These are phyloP conservation scores for Drosophila parthenogenetica DNA, from an alignment of 2,888 invertebrate species.

Conservation along the genomic window DNA sequence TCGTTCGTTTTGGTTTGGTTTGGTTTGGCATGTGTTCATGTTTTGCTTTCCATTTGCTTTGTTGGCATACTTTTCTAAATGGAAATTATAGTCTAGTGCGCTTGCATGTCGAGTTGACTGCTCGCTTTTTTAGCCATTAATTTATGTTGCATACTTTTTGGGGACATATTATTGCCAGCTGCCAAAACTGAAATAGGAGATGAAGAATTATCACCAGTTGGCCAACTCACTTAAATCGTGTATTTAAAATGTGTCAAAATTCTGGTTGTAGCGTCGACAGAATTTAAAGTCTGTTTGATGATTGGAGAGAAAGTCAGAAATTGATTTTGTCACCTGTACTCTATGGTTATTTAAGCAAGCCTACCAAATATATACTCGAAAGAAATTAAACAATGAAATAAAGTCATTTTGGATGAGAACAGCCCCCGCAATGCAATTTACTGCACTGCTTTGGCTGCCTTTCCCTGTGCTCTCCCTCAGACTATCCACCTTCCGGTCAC, in stretches of 20 bases:
- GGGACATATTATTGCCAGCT: constrained; percentile 40
- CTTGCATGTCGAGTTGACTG: constrained; percentile 55
- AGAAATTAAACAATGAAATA: constrained; percentile 52
- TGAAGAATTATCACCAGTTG: constrained; percentile 18
- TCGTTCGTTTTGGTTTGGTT: constrained; percentile 3
- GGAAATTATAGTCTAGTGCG: constrained; percentile 78
- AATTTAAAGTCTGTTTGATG: background rate
- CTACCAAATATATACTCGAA: constrained; percentile 40
- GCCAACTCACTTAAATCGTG: background rate
- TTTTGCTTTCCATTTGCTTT: constrained; percentile 73
- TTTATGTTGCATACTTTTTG: constrained; percentile 63
- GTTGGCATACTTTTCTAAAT: constrained; percentile 76
- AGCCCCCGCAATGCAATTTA: constrained; percentile 73
- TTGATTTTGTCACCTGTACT: background rate
- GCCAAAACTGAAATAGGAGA: constrained; percentile 27
- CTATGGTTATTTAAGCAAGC: constrained; percentile 16
- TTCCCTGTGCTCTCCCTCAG: background rate
- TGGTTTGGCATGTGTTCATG: constrained; percentile 46
- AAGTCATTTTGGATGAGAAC: constrained; percentile 43
- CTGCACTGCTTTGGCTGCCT: constrained; percentile 69
- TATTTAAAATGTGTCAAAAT: too few relatives aligned
- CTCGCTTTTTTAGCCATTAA: constrained; percentile 65
- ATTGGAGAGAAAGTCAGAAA: background rate
- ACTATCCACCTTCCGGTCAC: background rate
- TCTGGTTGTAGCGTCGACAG: background rate